These are phyloP conservation scores for Limulus polyphemus DNA, from an alignment of 2,888 invertebrate species.

Conservation along the genomic window DNA sequence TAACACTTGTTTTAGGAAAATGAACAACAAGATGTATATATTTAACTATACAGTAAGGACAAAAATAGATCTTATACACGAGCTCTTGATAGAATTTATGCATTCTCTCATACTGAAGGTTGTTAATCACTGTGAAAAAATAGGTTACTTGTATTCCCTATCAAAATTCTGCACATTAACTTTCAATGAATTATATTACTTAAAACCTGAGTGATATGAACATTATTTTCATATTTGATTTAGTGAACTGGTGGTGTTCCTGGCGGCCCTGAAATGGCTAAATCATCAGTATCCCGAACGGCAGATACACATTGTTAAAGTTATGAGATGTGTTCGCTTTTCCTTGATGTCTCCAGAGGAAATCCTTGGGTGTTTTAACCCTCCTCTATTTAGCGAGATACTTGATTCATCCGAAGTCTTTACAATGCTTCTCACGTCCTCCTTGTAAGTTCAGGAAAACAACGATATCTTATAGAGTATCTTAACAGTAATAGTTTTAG, in stretches of 20 bases:
- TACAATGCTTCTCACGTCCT: constrained; percentile 6
- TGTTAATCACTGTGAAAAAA: no score
- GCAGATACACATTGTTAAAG: background rate
- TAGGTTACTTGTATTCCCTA: no score
- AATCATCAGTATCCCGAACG: constrained; percentile 5
- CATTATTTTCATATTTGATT: background rate
- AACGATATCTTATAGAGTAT: no score
- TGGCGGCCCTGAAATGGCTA: constrained; percentile 17
- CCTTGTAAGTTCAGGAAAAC: constrained; percentile 6
- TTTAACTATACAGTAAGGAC: no score
- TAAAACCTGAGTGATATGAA: background rate
- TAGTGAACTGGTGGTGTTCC: constrained; percentile 14
- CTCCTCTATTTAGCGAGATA: constrained; percentile 10
- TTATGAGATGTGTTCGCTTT: constrained; percentile 17
- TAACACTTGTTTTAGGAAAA: no score
- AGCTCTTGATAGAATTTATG: no score
- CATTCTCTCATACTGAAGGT: no score
- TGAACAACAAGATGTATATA: no score
- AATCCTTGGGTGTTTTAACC: constrained; percentile 15
- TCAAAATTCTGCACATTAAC: no score
- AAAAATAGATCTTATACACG: no score
- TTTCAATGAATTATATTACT: no score
- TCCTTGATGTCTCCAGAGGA: constrained; percentile 16
- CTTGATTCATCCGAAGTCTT: constrained; percentile 10
- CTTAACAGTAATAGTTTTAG: no score